phyloP scores from a whole-genome alignment of 2,797 vertebrate genomes.

The Linurgus olivaceus region DNA sequence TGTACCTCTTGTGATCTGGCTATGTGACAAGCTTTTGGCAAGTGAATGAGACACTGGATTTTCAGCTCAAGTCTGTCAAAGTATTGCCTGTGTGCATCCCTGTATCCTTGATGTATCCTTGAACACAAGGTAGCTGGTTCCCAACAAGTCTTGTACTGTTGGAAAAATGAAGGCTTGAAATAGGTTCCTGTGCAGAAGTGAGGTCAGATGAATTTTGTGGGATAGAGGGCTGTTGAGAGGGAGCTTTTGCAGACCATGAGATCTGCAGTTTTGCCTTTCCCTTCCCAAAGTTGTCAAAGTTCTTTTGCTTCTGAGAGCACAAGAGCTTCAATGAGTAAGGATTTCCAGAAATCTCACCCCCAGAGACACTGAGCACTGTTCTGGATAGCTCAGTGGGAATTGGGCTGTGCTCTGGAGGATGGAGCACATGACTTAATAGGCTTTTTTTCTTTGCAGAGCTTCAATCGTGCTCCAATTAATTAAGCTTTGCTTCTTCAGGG shows the following conservation, averaged over 20 bases:
- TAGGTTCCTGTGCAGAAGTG: neutral
- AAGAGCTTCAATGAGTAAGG: neutral
- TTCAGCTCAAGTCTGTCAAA: neutral
- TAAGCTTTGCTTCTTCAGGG: constrained; percentile 8
- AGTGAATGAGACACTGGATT: neutral
- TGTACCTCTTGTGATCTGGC: neutral
- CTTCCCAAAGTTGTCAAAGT: neutral
- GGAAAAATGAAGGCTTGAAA: neutral
- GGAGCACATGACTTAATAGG: neutral
- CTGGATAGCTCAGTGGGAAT: constrained; percentile 5
- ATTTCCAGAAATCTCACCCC: neutral
- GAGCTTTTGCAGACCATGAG: neutral
- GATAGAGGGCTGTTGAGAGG: neutral
- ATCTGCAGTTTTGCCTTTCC: neutral
- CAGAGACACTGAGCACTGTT: neutral
- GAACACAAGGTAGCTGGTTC: neutral
- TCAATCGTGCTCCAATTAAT: constrained; percentile 32
- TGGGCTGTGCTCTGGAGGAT: neutral
- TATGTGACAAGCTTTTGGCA: neutral
- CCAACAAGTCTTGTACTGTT: neutral
- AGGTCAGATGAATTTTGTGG: neutral
- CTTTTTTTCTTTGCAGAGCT: constrained; percentile 17
- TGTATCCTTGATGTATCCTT: too few species aligned
- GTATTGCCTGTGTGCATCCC: neutral
- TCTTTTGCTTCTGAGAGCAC: neutral